phyloP scores from a whole-genome alignment of 2,113 vertebrate species.

The Ciconia stormi region DNA sequence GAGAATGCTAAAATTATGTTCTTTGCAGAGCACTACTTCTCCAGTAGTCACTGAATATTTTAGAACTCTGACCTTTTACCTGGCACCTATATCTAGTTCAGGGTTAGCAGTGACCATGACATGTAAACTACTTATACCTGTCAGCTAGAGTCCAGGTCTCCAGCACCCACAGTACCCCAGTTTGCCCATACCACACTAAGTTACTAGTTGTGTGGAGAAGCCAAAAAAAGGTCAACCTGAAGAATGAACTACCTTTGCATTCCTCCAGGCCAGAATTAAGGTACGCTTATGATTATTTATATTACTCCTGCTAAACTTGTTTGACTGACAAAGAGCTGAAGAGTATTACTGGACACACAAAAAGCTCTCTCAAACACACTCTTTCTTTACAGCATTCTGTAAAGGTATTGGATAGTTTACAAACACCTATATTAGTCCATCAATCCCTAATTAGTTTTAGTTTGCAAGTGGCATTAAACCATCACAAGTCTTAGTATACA shows the following conservation, averaged over 20 bases:
- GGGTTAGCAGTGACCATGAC: neutral
- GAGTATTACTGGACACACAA: neutral
- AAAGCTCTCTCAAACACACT: neutral
- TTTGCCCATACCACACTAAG: neutral
- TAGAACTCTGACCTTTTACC: neutral
- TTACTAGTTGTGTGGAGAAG: neutral
- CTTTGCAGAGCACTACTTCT: neutral
- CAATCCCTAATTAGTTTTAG: neutral
- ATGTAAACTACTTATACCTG: neutral
- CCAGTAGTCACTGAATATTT: neutral
- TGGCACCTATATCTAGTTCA: neutral
- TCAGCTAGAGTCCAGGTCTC: neutral
- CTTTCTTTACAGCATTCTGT: neutral
- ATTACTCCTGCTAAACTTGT: neutral
- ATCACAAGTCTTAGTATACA: neutral
- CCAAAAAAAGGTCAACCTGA: neutral
- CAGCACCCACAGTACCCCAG: neutral
- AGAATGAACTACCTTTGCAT: neutral
- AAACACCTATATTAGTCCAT: neutral
- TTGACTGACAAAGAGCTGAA: neutral
- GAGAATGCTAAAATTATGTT: neutral
- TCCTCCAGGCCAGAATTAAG: neutral
- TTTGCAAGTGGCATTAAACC: neutral
- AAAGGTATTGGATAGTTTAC: neutral
- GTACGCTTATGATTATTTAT: neutral